phyloP scores from a whole-genome alignment of 1,140 invertebrate genomes.

The Aphelenchoides fujianensis region DNA sequence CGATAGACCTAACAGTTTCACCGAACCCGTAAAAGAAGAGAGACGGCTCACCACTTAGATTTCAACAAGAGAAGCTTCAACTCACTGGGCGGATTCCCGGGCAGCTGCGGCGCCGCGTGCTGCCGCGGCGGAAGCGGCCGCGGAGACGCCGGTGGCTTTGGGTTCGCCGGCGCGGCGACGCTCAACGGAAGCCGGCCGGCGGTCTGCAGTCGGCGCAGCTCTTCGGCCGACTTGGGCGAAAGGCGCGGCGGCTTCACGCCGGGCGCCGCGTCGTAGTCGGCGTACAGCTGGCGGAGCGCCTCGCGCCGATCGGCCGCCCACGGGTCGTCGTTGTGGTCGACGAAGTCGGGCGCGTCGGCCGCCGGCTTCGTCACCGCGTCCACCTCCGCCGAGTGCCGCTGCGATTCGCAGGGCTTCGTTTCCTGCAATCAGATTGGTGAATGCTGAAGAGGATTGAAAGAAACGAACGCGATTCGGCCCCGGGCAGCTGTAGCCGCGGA shows the following conservation, averaged over 20 bases:
- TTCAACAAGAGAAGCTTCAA: background rate
- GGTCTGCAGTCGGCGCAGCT: slow-evolving; percentile 17
- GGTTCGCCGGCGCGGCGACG: background rate
- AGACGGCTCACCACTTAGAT: too few relatives aligned
- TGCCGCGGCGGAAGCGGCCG: background rate
- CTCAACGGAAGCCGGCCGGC: background rate
- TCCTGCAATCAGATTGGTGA: slow-evolving; percentile 33
- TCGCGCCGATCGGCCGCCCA: slow-evolving; percentile 53
- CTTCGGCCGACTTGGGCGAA: background rate
- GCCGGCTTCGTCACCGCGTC: background rate
- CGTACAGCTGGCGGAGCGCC: slow-evolving; percentile 52
- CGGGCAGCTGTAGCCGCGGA: slow-evolving; percentile 58
- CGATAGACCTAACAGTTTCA: too few relatives aligned
- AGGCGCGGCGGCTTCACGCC: background rate
- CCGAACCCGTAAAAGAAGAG: too few relatives aligned
- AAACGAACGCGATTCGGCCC: slow-evolving; percentile 51
- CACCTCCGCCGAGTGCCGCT: background rate
- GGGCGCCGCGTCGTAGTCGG: slow-evolving; percentile 41
- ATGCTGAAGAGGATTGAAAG: slow-evolving; percentile 13
- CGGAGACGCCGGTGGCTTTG: background rate
- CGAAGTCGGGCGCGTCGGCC: slow-evolving; percentile 35
- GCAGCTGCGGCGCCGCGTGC: background rate
- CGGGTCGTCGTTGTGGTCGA: slow-evolving; percentile 54
- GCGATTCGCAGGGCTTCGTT: slow-evolving; percentile 33
- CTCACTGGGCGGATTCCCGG: slow-evolving; percentile 19